phyloP scores from a whole-genome alignment of 2,113 vertebrate species.

The Canis aureus region DNA sequence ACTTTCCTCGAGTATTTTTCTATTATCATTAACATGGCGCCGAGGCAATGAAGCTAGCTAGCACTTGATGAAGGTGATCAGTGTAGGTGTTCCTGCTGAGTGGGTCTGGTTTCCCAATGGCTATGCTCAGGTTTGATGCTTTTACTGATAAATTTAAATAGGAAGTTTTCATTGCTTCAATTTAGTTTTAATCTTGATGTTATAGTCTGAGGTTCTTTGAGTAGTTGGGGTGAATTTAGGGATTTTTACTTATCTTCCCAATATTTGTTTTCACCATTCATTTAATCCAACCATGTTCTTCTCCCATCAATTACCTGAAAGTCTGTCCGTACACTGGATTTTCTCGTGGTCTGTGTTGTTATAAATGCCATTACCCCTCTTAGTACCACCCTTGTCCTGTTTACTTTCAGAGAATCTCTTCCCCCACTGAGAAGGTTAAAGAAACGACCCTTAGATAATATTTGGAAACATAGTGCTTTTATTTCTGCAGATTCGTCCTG shows the following conservation, averaged over 20 bases:
- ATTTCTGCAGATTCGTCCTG: neutral
- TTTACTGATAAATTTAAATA: neutral
- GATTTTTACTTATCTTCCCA: neutral
- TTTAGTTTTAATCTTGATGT: neutral
- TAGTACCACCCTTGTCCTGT: neutral
- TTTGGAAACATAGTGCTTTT: neutral
- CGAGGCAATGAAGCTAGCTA: neutral
- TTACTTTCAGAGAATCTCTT: constrained; percentile 4
- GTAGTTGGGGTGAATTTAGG: neutral
- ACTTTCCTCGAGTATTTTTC: neutral
- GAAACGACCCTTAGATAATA: neutral
- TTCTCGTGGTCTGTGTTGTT: neutral
- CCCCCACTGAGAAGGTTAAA: neutral
- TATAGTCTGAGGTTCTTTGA: neutral
- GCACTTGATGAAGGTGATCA: neutral
- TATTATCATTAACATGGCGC: neutral
- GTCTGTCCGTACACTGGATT: neutral
- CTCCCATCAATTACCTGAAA: neutral
- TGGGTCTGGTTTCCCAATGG: neutral
- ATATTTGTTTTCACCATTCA: neutral
- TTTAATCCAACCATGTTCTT: neutral
- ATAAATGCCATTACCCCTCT: neutral
- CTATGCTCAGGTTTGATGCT: neutral
- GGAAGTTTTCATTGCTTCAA: neutral
- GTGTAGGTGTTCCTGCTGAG: neutral